Conservation (phyloP, 2,113 vertebrate genomes). For the Dipodomys stephensi region DNA sequence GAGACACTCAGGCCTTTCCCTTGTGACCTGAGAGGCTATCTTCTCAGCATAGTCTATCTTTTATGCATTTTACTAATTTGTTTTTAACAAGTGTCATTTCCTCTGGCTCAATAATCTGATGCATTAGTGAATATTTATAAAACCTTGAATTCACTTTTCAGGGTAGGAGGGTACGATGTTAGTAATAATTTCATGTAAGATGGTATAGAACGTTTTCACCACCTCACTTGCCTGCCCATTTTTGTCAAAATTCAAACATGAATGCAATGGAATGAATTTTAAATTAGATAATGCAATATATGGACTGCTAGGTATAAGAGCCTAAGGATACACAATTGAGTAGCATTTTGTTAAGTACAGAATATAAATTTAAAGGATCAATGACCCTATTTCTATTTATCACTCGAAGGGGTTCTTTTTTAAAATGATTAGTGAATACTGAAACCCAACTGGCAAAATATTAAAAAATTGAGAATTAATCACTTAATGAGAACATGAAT, state of each 20-base stretch:
- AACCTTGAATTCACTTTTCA: background rate
- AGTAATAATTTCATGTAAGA: background rate
- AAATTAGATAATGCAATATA: background rate
- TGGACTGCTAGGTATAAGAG: background rate
- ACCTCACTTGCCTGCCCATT: background rate
- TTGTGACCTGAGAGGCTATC: background rate
- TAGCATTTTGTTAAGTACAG: background rate
- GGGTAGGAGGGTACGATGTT: background rate
- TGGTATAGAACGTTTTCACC: background rate
- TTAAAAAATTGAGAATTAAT: background rate
- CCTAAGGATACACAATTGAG: background rate
- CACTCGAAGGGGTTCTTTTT: background rate
- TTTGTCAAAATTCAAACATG: constrained; percentile 36
- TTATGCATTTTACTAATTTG: background rate
- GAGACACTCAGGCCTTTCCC: background rate
- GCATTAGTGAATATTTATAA: background rate
- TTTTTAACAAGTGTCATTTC: background rate
- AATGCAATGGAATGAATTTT: background rate
- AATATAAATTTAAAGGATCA: constrained; percentile 1
- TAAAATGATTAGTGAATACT: background rate
- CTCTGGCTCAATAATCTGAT: background rate
- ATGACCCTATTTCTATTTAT: background rate
- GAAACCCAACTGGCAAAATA: background rate
- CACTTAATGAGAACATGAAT: background rate
- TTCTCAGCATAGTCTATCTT: background rate